phyloP scores from a whole-genome alignment of 2,888 invertebrate species.

The Drosophila koepferae region DNA sequence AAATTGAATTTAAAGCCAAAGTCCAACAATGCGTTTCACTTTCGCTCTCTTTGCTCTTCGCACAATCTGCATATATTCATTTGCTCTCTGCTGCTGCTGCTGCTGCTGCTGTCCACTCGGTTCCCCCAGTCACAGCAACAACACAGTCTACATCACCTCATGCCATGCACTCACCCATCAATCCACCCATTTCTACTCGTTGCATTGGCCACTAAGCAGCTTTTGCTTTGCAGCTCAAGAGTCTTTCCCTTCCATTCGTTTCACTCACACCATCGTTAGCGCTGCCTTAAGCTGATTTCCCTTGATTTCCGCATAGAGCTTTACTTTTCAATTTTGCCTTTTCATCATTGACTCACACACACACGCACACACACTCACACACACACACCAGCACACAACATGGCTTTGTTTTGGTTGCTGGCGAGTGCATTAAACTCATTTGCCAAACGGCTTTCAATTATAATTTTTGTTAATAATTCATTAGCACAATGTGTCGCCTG shows the following conservation, averaged over 20 bases:
- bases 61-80: conserved; percentile 3
- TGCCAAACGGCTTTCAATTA: conserved; percentile 83
- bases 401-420: conserved; percentile 13
- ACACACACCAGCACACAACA: neutral
- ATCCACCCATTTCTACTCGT: neutral
- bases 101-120: too few relatives aligned
- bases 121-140: too few relatives aligned
- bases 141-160: too few relatives aligned
- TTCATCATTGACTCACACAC: conserved; percentile 35
- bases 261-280: too few relatives aligned
- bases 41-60: neutral
- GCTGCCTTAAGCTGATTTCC: conserved; percentile 70
- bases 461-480: conserved; percentile 83
- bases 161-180: neutral
- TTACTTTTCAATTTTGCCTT: conserved; percentile 47
- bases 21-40: conserved; percentile 40
- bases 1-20: conserved; percentile 68
- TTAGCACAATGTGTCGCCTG: conserved; percentile 79
- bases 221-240: conserved; percentile 64
- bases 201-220: conserved; percentile 65
- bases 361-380: neutral
- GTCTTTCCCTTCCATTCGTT: conserved; percentile 7
- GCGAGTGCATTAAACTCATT: conserved; percentile 78
- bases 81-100: conserved; percentile 20
- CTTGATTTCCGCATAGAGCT: conserved; percentile 56